Base-by-base conservation (phyloP, 2,113 vertebrate species). In the Falco punctatus region DNA sequence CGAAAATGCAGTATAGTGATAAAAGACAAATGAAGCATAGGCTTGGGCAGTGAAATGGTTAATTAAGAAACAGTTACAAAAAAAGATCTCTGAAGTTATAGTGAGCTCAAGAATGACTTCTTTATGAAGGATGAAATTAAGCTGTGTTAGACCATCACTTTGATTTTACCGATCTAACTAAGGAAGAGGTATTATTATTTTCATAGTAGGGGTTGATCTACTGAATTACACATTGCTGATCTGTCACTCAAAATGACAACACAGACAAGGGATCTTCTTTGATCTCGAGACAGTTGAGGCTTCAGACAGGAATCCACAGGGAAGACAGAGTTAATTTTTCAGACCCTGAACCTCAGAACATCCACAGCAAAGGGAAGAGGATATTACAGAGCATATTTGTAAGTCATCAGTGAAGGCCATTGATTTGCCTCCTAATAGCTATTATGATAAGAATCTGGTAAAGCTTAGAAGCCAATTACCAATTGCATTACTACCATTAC, bases 231-330 rank as follows among this genome's bases (percentile, higher is more conserved):
- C 87, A 80, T 85, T 93, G 93, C 89, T 90, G 89, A 54, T 92
- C 97, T 98, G 97, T 97, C 98, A 98, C 89, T 98, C 97, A 97
- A 54, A 65, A 81, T 97, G 97, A 97, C 97, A 98, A 95, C 92
- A 96, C 33, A 92, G 95, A 94, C 67, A 93, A 94, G 71, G 92
- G 84, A 77, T 67, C 58, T 92, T 93, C 97, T 98, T 98, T 98
- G 98, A 98, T 98, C 97, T 98, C 2, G 1, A 95, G 86, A 92
- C 95, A 97, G 96, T 77, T 92, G 92, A 88, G 80, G 90, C 95
- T 97, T 92, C 90, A 95, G 88, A 91, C 70, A 81, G 73, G 81
- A 97, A 90, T 95, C 95, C 90, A 62, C 55, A 21, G 85, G 82
- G 91, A 96, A 96, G 90, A 86, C 42, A 91, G 92, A 92, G 84